Evolutionary conservation across 2,113 vertebrate species (phyloP).

Genomic region (Chamaea fasciata): DNA sequence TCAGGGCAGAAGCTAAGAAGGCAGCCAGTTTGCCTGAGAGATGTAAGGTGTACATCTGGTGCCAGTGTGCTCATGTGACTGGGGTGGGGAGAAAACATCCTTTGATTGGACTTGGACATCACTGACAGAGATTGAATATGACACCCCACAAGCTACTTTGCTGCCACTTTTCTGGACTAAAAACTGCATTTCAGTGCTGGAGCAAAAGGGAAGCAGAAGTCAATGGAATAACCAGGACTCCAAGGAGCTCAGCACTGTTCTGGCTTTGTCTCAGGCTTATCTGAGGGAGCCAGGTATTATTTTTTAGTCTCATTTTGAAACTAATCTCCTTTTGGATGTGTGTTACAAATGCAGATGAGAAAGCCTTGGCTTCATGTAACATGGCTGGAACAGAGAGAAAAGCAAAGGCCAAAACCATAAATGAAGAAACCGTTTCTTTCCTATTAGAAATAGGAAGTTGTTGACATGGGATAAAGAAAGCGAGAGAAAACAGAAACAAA

Average conservation of each 20-base stretch:
- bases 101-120: not conserved
- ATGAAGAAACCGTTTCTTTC: not conserved
- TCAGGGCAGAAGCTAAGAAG: not conserved
- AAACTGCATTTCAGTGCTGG: not conserved
- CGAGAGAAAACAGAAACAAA: not conserved
- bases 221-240: not conserved
- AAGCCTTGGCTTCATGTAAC: not conserved
- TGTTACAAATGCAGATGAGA: not conserved
- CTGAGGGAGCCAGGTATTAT: not conserved
- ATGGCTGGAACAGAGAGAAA: not conserved
- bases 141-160: not conserved
- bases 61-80: not conserved
- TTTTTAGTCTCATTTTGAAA: not conserved
- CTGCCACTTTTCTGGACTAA: not conserved
- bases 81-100: not conserved
- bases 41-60: not conserved
- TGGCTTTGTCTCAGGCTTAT: conserved; percentile 19
- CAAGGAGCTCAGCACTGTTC: not conserved
- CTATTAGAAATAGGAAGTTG: not conserved
- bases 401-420: not conserved
- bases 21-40: not conserved
- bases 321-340: not conserved
- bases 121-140: not conserved
- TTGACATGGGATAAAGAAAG: not conserved
- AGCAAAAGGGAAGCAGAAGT: not conserved